Base-by-base conservation (phyloP, 2,888 invertebrate genomes). In the Drosophila cognata region DNA sequence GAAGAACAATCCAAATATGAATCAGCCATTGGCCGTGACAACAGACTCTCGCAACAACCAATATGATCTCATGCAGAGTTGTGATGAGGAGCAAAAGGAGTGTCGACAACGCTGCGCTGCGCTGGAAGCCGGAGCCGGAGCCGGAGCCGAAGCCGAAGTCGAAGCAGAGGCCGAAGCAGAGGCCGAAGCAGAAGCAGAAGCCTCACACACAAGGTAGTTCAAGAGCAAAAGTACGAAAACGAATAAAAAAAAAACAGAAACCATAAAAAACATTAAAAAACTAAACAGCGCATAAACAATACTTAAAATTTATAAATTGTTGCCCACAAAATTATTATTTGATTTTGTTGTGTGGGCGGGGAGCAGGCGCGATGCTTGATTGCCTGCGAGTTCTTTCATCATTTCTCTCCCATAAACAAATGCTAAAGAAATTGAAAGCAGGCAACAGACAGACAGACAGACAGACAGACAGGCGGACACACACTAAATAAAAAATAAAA, bases 11-110 rank as follows among this genome's bases (percentile, higher is more conserved):
- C 78, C 78, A 81, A 78, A 81, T 72, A 56, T 38, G 56, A n/a
- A 78, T 48, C 68, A 67, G 81, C 71, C 57, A 57, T 35, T 29
- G 77, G 77, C 77, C 80, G 77, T 80, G 67, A 67, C 62, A 77
- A 86, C 73, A 77, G 82, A 89, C 82, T 90, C 91, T 91, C 91
- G 91, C 91, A 88, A 85, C 77, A 71, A 82, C 81, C 87, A 72
- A 81, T 82, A 88, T 91, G 91, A 91, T 91, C 91, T 91, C 91
- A 92, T 69, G 64, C 71, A 68, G 65, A 59, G 73, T 73, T 76
- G 74, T 70, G 68, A 74, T 67, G 58, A 28, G 61, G 11, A 31
- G 50, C 25, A 63, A 60, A 35, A 43, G 25, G 66, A 60, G 56
- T 51, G 61, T 29, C 60, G 56, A 52, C 41, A 51, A 41, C 25